Percentiles rank a stretch among this genome's conserved stretches.
Evolutionary conservation across 2,797 vertebrate species (phyloP).

Genomic region (Melanotaenia boesemani): DNA sequence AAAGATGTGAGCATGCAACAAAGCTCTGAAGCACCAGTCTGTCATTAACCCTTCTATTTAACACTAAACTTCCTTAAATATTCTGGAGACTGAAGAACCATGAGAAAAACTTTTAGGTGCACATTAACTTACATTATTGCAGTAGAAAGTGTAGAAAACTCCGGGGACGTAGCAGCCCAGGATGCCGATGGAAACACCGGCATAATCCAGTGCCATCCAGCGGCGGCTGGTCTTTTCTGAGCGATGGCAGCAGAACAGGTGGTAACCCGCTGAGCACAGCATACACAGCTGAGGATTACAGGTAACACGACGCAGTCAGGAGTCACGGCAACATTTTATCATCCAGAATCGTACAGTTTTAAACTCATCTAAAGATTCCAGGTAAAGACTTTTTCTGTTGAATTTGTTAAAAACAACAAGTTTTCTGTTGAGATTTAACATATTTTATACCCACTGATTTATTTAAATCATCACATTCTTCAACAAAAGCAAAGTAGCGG

Average conservation of each 20-base stretch:
- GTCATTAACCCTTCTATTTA: too few species aligned
- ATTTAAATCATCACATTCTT: too few species aligned
- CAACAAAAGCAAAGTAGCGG: too few species aligned
- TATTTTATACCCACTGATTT: too few species aligned
- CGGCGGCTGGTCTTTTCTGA: conserved; percentile 95
- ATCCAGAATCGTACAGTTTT: background rate
- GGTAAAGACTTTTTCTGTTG: too few species aligned
- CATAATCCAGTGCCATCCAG: conserved; percentile 97
- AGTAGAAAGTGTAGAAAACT: conserved; percentile 97
- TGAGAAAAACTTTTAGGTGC: background rate
- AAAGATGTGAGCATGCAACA: too few species aligned
- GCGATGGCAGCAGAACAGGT: conserved; percentile 96
- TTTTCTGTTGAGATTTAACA: too few species aligned
- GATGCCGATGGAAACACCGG: conserved; percentile 93
- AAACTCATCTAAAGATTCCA: too few species aligned
- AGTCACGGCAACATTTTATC: background rate
- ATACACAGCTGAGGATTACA: conserved; percentile 88
- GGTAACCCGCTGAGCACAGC: conserved; percentile 95
- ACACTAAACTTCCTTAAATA: background rate
- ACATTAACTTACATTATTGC: conserved; percentile 88
- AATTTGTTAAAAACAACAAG: too few species aligned
- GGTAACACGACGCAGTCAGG: background rate
- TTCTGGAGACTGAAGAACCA: too few species aligned
- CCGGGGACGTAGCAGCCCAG: conserved; percentile 97
- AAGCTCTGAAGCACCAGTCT: too few species aligned